phyloP scores from a whole-genome alignment of 2,797 vertebrate genomes.

The Lacerta viridis region DNA sequence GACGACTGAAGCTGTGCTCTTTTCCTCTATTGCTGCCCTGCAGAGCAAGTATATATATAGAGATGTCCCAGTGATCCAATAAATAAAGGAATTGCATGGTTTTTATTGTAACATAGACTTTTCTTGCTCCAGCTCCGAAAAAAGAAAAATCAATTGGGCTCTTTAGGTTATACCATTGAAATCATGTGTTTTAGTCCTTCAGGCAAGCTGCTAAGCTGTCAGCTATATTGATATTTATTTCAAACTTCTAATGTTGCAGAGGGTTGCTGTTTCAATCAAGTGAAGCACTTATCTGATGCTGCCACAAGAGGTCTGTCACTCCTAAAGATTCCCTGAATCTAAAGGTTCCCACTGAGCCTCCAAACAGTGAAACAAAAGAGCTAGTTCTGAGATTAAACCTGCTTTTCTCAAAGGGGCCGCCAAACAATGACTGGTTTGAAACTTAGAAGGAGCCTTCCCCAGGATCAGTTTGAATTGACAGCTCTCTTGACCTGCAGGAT shows the following conservation, averaged over 20 bases:
- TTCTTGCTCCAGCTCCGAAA: not conserved
- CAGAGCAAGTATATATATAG: too few species aligned
- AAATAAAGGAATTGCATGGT: not conserved
- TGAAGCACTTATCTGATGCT: not conserved
- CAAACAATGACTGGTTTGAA: not conserved
- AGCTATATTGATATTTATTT: not conserved
- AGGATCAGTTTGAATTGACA: not conserved
- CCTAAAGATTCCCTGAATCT: not conserved
- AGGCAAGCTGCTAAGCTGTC: not conserved
- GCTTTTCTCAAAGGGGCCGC: not conserved
- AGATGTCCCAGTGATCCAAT: not conserved
- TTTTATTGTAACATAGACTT: not conserved
- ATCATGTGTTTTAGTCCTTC: not conserved
- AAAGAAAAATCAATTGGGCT: not conserved
- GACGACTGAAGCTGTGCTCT: not conserved
- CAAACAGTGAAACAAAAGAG: not conserved
- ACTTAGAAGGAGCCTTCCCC: not conserved
- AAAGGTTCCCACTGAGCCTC: not conserved
- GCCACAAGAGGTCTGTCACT: not conserved
- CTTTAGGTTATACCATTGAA: not conserved
- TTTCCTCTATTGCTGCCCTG: not conserved
- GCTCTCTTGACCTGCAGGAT: constrained; percentile 82
- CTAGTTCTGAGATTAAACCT: not conserved
- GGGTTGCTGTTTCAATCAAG: not conserved
- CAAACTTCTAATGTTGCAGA: not conserved